Percentiles rank a stretch among this genome's conserved stretches.
Conservation (phyloP, 2,888 invertebrate species). For the Aquatica leii region DNA sequence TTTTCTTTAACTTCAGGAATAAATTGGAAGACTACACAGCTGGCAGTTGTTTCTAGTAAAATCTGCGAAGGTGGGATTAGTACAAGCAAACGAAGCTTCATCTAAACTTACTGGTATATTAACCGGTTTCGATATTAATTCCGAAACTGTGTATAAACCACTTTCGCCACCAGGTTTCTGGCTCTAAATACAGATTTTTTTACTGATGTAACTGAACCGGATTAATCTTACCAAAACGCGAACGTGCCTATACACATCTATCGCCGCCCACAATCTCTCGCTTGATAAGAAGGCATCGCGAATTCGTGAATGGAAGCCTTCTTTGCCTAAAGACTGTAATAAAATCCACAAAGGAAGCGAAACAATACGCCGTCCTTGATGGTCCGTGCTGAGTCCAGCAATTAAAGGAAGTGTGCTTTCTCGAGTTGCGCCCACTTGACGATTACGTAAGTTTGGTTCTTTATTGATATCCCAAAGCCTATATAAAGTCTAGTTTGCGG, state of each 20-base stretch:
- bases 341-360: conserved; percentile 88
- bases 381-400: conserved; percentile 65
- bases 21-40: conserved; percentile 90
- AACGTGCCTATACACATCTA: conserved; percentile 73
- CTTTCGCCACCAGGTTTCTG: conserved; percentile 81
- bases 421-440: conserved; percentile 59
- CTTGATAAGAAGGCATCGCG: conserved; percentile 78
- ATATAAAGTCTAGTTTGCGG: conserved; percentile 54
- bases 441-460: conserved; percentile 30
- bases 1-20: conserved; percentile 67
- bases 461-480: conserved; percentile 60
- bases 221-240: conserved; percentile 70
- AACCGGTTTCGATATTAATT: conserved; percentile 69
- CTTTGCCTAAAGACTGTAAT: conserved; percentile 76
- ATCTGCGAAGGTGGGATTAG: conserved; percentile 63
- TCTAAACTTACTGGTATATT: conserved; percentile 66
- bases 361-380: conserved; percentile 70
- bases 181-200: conserved; percentile 65
- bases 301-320: conserved; percentile 75
- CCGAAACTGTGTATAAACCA: conserved; percentile 67
- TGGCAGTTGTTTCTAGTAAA: conserved; percentile 78
- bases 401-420: conserved; percentile 68
- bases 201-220: neutral
- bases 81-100: neutral
- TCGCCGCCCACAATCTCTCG: conserved; percentile 67